Base-by-base conservation (phyloP, 2,888 invertebrate genomes). In the Belgica antarctica region DNA sequence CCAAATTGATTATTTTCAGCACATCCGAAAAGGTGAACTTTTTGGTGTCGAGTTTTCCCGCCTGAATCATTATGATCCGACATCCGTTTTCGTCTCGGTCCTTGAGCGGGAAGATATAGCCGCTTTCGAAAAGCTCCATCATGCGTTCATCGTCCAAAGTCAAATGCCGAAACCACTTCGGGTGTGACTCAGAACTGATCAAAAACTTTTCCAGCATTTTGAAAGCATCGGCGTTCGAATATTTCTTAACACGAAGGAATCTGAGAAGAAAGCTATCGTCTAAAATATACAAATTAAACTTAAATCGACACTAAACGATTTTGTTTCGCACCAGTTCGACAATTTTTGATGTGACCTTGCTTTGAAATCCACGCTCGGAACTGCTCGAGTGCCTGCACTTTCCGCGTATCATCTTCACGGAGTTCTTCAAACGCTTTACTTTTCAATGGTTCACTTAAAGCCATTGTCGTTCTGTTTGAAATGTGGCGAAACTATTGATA, bases 311-410 rank as follows among this genome's bases (percentile, higher is more conserved):
- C 24, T 52, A 17, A 34, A 34, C n/a, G n/a, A n/a, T n/a, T n/a
- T n/a, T n/a, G n/a, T n/a, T 31, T 59, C 15, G n/a, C 12, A 87
- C 88, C 88, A 73, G 87, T 88, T 72, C 90, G 82, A 78, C 90
- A 90, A 73, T 83, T 84, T 75, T 84, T 87, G 73, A 91, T 90
- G 70, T 85, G 83, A 0, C 88, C 87, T 77, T 90, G 89, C 76
- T 89, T 90, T 61, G 81, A 81, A 72, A 90, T 88, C 83, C 89
- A 91, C 71, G 89, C 86, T 71, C 88, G 81, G 82, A 91, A 84
- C 76, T 89, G 88, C 17, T 83, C 80, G 73, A 91, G 75, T 0
- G 88, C 85, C 72, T 89, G 87, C 8, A 87, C 84, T 68, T 89
- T 80, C 7, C 85, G 81, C 1, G 81, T 82, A 8, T 88, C 86